phyloP scores from a whole-genome alignment of 92 coral and sea anemone genomes.

The Heteractis magnifica region DNA sequence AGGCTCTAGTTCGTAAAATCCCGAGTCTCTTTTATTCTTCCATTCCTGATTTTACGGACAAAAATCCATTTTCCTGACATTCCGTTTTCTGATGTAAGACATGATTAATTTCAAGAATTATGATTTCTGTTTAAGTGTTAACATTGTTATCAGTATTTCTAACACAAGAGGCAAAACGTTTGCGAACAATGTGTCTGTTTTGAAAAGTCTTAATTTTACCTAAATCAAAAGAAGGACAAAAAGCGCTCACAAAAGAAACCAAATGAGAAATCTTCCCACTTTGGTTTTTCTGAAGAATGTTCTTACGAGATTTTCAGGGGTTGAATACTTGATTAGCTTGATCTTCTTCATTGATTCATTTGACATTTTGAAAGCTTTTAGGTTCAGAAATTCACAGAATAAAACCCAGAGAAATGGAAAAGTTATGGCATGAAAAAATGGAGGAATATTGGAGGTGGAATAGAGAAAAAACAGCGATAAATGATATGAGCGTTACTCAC shows the following conservation, averaged over 20 bases:
- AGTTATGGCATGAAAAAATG: not conserved
- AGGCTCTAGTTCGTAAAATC: too few relatives aligned
- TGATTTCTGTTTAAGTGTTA: not conserved
- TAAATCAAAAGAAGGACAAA: too few relatives aligned
- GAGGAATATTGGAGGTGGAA: not conserved
- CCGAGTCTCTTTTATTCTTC: too few relatives aligned
- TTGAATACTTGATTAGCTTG: constrained; percentile 18
- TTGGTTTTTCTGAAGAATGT: not conserved
- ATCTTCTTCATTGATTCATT: not conserved
- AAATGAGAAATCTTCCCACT: not conserved
- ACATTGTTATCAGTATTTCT: not conserved
- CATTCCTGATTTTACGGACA: not conserved
- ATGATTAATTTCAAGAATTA: too few relatives aligned
- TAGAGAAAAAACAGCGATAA: not conserved
- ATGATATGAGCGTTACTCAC: not conserved
- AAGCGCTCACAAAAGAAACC: not conserved
- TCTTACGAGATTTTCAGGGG: not conserved
- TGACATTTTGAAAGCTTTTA: constrained; percentile 1
- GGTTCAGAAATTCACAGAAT: not conserved
- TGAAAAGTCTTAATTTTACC: too few relatives aligned
- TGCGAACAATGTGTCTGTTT: not conserved
- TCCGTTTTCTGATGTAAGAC: not conserved
- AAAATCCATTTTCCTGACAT: not conserved
- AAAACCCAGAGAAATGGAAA: not conserved
- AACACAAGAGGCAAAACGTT: not conserved